Percentiles rank a stretch among this genome's conserved stretches.
These are phyloP conservation scores for Schizopygopsis pylzovi DNA, from an alignment of 2,797 vertebrate species.

Conservation along the genomic window DNA sequence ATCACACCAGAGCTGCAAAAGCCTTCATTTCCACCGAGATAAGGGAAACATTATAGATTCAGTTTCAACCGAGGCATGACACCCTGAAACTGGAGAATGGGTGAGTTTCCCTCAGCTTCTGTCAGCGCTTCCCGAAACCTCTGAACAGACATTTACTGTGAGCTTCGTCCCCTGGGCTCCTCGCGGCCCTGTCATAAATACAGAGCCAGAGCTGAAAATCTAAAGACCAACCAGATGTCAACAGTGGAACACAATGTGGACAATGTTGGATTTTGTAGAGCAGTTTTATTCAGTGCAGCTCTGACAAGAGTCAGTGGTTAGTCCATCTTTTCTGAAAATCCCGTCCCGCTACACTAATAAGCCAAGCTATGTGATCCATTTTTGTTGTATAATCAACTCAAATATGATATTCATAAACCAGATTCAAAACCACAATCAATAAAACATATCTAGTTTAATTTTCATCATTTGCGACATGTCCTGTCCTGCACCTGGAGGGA, in stretches of 20 bases:
- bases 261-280: constrained; percentile 17
- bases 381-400: not conserved
- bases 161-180: constrained; percentile 45
- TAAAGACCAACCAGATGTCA: constrained; percentile 32
- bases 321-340: not conserved
- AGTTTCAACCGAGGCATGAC: constrained; percentile 68
- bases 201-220: constrained; percentile 66
- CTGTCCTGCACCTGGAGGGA: not conserved
- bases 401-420: not conserved
- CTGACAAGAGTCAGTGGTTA: not conserved
- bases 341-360: not conserved
- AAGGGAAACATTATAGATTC: constrained; percentile 75
- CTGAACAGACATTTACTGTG: constrained; percentile 44
- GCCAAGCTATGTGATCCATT: not conserved
- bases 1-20: constrained; percentile 56
- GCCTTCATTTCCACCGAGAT: constrained; percentile 80
- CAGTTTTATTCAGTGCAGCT: not conserved
- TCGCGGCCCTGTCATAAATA: constrained; percentile 69
- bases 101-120: constrained; percentile 71
- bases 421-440: not conserved
- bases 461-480: not conserved
- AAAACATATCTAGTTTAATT: not conserved
- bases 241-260: not conserved
- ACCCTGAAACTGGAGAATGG: constrained; percentile 61
- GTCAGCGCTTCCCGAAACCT: constrained; percentile 57